phyloP scores from a whole-genome alignment of 1,140 invertebrate species.

The Maniola jurtina region DNA sequence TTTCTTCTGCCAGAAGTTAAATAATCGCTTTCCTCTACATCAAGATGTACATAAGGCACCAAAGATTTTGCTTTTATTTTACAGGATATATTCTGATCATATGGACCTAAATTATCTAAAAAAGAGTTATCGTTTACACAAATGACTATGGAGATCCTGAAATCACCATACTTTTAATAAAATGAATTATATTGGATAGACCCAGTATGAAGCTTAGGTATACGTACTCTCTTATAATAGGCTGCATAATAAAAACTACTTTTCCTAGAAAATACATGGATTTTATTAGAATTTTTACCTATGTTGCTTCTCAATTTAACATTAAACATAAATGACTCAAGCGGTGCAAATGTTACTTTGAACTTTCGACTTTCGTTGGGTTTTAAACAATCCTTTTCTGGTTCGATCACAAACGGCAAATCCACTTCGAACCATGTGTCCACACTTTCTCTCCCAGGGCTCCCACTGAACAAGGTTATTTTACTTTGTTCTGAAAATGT shows the following conservation, averaged over 20 bases:
- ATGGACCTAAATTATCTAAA: slow-evolving; percentile 68
- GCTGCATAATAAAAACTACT: not conserved
- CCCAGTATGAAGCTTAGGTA: too few relatives aligned
- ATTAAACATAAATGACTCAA: slow-evolving; percentile 63
- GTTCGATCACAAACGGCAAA: slow-evolving; percentile 60
- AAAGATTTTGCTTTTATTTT: slow-evolving; percentile 69
- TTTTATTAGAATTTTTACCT: slow-evolving; percentile 42
- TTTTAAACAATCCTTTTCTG: slow-evolving; percentile 53
- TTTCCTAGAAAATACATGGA: not conserved
- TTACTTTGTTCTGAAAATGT: slow-evolving; percentile 47
- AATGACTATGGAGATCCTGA: too few relatives aligned
- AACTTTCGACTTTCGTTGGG: slow-evolving; percentile 49
- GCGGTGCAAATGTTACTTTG: slow-evolving; percentile 59
- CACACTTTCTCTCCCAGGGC: slow-evolving; percentile 51
- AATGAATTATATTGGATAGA: too few relatives aligned
- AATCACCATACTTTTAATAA: too few relatives aligned
- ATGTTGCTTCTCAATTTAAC: slow-evolving; percentile 61
- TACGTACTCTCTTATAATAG: too few relatives aligned
- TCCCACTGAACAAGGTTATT: slow-evolving; percentile 61
- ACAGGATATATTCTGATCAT: slow-evolving; percentile 57
- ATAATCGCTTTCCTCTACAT: slow-evolving; percentile 78
- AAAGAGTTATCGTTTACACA: slow-evolving; percentile 1
- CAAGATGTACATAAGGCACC: slow-evolving; percentile 79
- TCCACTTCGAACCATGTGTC: slow-evolving; percentile 71
- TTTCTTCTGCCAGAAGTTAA: slow-evolving; percentile 69